Evolutionary conservation across 2,113 vertebrate genomes (phyloP).

Genomic region (Mobula birostris): DNA sequence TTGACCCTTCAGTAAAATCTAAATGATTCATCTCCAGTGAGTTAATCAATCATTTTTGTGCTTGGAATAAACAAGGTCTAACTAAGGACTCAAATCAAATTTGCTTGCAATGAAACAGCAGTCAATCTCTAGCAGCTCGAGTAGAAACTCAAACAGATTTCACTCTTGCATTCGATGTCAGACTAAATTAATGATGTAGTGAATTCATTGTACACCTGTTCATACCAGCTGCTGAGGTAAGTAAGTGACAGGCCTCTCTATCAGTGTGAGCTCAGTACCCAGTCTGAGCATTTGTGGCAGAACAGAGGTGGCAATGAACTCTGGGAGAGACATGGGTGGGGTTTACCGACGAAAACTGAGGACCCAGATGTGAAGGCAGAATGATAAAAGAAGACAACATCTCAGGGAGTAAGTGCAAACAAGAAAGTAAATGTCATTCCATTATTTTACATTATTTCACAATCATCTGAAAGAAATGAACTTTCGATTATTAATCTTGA

Average conservation of each 20-base stretch:
- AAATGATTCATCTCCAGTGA: not conserved
- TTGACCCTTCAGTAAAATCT: not conserved
- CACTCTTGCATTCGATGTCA: slow-evolving; percentile 17
- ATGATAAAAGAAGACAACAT: slow-evolving; percentile 35
- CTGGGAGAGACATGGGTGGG: slow-evolving; percentile 1
- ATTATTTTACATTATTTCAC: slow-evolving; percentile 34
- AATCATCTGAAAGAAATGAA: slow-evolving; percentile 16
- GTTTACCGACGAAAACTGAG: not conserved
- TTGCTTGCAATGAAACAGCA: not conserved
- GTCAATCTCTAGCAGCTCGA: slow-evolving; percentile 27
- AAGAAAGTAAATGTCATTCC: slow-evolving; percentile 33
- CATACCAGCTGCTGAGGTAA: slow-evolving; percentile 30
- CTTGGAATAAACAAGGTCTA: not conserved
- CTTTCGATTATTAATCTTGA: slow-evolving; percentile 21
- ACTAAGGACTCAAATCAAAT: slow-evolving; percentile 14
- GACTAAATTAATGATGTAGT: slow-evolving; percentile 37
- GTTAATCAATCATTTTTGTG: slow-evolving; percentile 14
- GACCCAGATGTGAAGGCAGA: slow-evolving; percentile 31
- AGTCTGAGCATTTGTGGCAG: slow-evolving; percentile 13
- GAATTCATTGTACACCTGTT: slow-evolving; percentile 37
- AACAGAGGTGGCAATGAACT: slow-evolving; percentile 1
- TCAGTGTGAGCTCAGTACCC: not conserved
- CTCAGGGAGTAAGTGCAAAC: slow-evolving; percentile 32
- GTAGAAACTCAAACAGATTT: slow-evolving; percentile 34
- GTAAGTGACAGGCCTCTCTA: slow-evolving; percentile 9